Base-by-base conservation (phyloP, 1,140 invertebrate genomes). In the Venustaconcha ellipsiformis region DNA sequence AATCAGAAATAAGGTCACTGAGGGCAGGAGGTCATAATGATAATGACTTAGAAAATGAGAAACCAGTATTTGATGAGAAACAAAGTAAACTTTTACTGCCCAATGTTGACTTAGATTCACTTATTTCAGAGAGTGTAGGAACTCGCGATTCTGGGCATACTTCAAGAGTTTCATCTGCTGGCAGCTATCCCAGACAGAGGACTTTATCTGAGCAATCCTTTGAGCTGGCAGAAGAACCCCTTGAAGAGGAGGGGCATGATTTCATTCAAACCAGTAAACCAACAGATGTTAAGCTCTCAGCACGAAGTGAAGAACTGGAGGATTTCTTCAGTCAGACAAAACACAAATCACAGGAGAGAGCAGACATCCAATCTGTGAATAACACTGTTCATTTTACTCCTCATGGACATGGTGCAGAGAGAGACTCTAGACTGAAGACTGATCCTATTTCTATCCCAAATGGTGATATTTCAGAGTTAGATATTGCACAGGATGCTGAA, bases 51-150 rank as follows among this genome's bases (percentile, higher is more conserved):
- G 69, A 71, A 56, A 66, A 73, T 66, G 71, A 74, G 17, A 62
- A 72, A 56, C 65, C 63, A 66, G 68, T 66, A 18, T 69, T 69
- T 30, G 70, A 57, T 55, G 71, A 66, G 17, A 68, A 17, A 18
- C 59, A 15, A 56, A 78, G 58, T 62, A 80, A 63, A 17, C 67
- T 74, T 70, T 79, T 87, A n/a, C 63, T 87, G 57, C 80, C 81
- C n/a, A 80, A 84, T 73, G 84, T 84, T 64, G 85, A 87, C 20
- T 75, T 87, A 18, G 83, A 84, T 58, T 86, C 83, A 14, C 76
- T 74, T 48, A 82, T 81, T 6, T 79, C 80, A 56, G 81, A 74
- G 73, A 79, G 74, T 64, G 81, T 79, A 59, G 79, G 82, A 63
- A 81, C 74, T 14, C 74, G 74, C 23, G 73, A 82, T 67, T 81